Conservation (phyloP, 2,113 vertebrate species). For the Thalassarche chlororhynchos region DNA sequence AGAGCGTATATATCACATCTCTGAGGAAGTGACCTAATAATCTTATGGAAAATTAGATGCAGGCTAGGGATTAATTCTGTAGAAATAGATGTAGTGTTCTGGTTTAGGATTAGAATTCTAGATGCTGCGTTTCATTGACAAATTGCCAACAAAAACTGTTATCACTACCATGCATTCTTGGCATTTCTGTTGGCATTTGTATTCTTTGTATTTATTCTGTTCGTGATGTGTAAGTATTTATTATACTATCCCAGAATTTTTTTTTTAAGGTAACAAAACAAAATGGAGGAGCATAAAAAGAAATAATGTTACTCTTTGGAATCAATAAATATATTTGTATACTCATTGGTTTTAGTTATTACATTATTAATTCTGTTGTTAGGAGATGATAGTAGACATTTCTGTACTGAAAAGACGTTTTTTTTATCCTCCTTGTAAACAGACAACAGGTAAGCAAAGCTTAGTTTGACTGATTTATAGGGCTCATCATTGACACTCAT, state of each 20-base stretch:
- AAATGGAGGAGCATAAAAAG: neutral
- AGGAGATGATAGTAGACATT: neutral
- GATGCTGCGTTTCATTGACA: neutral
- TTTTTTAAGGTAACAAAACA: neutral
- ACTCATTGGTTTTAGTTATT: neutral
- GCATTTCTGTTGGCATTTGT: neutral
- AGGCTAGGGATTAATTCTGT: neutral
- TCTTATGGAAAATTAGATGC: neutral
- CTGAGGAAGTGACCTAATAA: neutral
- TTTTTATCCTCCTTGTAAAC: neutral
- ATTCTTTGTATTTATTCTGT: neutral
- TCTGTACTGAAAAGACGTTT: neutral
- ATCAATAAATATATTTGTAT: neutral
- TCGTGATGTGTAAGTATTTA: neutral
- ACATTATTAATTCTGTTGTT: neutral
- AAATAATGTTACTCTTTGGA: neutral
- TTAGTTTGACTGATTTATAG: neutral
- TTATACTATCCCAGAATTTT: neutral
- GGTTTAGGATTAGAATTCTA: neutral
- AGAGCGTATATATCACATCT: rapidly evolving
- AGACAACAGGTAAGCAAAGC: neutral
- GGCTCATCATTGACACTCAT: neutral
- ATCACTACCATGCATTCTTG: neutral
- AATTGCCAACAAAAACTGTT: neutral
- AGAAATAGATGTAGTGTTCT: neutral